These are phyloP conservation scores for Arvicanthis niloticus DNA, from an alignment of 2,113 vertebrate species.

Conservation along the genomic window DNA sequence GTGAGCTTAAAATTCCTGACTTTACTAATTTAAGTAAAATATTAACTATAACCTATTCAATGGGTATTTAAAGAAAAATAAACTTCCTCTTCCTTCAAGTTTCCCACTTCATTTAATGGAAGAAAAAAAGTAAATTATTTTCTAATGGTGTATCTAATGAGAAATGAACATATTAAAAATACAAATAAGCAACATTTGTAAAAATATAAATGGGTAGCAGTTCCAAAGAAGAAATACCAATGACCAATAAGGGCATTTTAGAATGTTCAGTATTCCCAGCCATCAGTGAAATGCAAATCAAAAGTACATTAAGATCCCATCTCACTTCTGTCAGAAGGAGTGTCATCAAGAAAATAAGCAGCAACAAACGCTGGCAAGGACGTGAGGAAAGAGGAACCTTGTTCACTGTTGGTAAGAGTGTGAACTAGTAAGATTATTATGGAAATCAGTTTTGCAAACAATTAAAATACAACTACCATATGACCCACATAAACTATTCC, in stretches of 20 bases:
- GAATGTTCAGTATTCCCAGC: background rate
- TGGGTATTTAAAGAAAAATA: constrained; percentile 11
- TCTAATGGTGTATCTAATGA: constrained; percentile 2
- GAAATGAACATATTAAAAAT: background rate
- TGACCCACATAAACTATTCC: background rate
- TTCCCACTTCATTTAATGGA: background rate
- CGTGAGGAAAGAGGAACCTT: background rate
- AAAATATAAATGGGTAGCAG: constrained; percentile 38
- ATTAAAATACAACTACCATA: background rate
- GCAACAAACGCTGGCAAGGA: background rate
- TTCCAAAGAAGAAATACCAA: too few relatives aligned
- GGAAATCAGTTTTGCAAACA: background rate
- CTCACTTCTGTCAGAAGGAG: background rate
- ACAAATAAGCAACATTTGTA: constrained; percentile 1
- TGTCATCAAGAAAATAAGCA: background rate
- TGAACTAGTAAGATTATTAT: background rate
- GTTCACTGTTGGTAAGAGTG: background rate
- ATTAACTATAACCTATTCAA: background rate
- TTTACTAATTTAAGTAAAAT: background rate
- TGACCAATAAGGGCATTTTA: background rate
- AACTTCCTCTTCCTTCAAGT: background rate
- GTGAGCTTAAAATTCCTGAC: background rate
- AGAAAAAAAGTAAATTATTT: constrained; percentile 22
- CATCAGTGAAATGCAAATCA: background rate
- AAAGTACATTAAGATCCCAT: background rate